phyloP scores from a whole-genome alignment of 2,797 vertebrate genomes.

The Falco cherrug region DNA sequence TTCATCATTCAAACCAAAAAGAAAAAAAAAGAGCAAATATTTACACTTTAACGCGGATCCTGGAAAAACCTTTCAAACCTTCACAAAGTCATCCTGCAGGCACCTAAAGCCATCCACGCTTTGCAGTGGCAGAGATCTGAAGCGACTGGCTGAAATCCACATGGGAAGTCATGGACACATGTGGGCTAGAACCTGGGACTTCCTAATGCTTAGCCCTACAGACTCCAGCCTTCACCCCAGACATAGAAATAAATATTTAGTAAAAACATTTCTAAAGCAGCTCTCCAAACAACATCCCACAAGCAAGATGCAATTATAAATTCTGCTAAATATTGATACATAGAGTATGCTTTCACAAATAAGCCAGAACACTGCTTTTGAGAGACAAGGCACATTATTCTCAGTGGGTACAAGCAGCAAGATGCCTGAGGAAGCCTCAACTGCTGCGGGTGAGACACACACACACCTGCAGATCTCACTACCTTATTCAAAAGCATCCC shows the following conservation, averaged over 20 bases:
- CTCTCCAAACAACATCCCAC: not conserved
- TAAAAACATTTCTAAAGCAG: not conserved
- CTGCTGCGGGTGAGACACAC: not conserved
- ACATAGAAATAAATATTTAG: not conserved
- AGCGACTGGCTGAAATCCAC: not conserved
- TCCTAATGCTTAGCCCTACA: not conserved
- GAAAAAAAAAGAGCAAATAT: not conserved
- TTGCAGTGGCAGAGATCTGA: not conserved
- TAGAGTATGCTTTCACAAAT: not conserved
- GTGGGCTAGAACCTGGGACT: not conserved
- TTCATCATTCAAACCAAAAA: not conserved
- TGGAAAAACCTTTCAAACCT: not conserved
- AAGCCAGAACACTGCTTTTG: not conserved
- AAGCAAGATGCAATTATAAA: not conserved
- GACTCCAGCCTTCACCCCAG: not conserved
- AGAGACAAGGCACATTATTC: not conserved
- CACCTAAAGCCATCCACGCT: not conserved
- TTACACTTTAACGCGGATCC: not conserved
- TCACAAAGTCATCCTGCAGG: not conserved
- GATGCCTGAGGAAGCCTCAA: not conserved
- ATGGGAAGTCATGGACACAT: accelerated
- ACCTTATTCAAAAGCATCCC: conserved; percentile 35
- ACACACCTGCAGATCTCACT: not conserved
- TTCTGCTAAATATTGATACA: not conserved
- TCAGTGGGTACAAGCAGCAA: not conserved